Conservation (phyloP, 92 coral and sea anemone genomes). For the Epizoanthus scotinus region DNA sequence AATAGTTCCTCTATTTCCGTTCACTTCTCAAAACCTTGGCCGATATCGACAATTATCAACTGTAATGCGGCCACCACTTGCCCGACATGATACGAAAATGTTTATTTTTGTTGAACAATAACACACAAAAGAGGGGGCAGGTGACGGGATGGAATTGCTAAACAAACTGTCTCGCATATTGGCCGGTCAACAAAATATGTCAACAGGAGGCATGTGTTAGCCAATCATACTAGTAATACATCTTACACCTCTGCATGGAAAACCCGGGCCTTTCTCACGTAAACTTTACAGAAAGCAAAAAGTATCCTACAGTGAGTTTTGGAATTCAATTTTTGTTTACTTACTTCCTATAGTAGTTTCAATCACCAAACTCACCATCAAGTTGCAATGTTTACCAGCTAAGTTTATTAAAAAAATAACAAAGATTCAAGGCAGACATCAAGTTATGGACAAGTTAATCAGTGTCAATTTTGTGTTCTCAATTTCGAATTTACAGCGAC, state of each 20-base stretch:
- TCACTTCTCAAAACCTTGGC: neutral
- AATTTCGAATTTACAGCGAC: too few species aligned
- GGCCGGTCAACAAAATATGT: neutral
- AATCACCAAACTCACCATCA: neutral
- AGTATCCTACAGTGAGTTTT: neutral
- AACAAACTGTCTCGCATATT: neutral
- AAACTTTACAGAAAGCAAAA: neutral
- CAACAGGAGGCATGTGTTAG: neutral
- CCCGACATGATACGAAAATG: slow-evolving; percentile 11
- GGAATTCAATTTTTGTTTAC: neutral
- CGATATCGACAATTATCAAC: neutral
- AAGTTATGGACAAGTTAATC: too few species aligned
- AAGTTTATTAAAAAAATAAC: neutral
- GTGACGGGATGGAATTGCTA: slow-evolving; percentile 12
- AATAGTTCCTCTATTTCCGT: neutral
- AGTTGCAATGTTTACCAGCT: neutral
- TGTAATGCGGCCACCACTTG: neutral
- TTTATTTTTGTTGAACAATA: neutral
- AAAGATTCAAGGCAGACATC: neutral
- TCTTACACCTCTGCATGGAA: neutral
- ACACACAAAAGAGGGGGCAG: slow-evolving; percentile 9
- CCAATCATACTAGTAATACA: neutral
- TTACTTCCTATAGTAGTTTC: neutral
- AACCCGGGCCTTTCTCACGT: neutral
- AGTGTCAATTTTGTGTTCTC: too few species aligned